Conservation (phyloP, 2,888 invertebrate genomes). For the Campaea margaritaria region DNA sequence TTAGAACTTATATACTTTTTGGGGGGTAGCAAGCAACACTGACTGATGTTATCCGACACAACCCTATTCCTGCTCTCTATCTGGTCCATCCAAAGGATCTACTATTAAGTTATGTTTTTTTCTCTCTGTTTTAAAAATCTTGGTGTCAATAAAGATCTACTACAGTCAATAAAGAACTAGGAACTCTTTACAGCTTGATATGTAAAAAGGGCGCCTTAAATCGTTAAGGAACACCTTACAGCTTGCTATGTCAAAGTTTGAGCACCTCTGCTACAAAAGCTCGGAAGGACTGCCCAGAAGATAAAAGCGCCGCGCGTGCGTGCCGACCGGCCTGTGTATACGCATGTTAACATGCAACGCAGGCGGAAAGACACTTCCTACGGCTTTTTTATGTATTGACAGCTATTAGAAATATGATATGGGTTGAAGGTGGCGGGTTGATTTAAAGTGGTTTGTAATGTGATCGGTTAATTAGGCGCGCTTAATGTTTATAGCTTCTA, state of each 20-base stretch:
- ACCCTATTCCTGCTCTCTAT: too few species aligned
- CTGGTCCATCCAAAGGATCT: too few species aligned
- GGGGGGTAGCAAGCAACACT: too few species aligned
- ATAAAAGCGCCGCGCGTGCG: constrained; percentile 70
- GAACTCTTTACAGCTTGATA: too few species aligned
- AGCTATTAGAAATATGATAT: constrained; percentile 30
- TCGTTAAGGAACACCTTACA: too few species aligned
- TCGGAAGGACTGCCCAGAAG: constrained; percentile 69
- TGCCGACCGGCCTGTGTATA: constrained; percentile 54
- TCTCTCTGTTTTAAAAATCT: too few species aligned
- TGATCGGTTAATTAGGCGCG: constrained; percentile 22
- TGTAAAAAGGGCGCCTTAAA: too few species aligned
- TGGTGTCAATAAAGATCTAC: too few species aligned
- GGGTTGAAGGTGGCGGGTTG: constrained; percentile 12
- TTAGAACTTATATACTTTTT: too few species aligned
- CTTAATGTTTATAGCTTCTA: neutral
- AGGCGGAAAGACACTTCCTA: constrained; percentile 72
- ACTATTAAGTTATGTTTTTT: too few species aligned
- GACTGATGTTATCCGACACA: too few species aligned
- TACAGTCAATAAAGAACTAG: too few species aligned
- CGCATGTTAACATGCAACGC: constrained; percentile 67
- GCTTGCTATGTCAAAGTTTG: constrained; percentile 11
- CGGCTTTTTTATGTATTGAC: constrained; percentile 33
- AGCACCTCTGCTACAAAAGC: constrained; percentile 16
- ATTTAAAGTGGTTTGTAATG: constrained; percentile 20